Evolutionary conservation across 2,888 invertebrate genomes (phyloP).

Genomic region (Spilosoma lubricipeda): DNA sequence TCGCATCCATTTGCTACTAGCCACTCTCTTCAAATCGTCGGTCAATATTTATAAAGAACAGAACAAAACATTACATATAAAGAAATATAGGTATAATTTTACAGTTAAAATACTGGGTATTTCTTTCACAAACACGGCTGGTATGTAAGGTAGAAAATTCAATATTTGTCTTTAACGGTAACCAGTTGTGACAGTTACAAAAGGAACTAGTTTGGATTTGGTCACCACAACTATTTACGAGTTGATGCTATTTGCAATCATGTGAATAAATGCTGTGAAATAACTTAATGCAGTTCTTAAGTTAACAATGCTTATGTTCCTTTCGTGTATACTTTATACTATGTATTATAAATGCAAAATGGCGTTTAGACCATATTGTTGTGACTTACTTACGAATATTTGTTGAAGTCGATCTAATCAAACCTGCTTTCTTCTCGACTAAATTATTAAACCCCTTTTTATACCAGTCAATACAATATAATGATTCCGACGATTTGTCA

Average conservation of each 20-base stretch:
- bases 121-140: background rate
- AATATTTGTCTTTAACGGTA: background rate
- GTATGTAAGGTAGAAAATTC: background rate
- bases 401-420: too few species aligned
- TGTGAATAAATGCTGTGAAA: conserved; percentile 14
- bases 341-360: background rate
- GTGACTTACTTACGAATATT: background rate
- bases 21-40: too few species aligned
- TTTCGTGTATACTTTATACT: background rate
- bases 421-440: too few species aligned
- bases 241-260: too few species aligned
- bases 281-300: conserved; percentile 5
- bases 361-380: background rate
- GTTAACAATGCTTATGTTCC: conserved; percentile 6
- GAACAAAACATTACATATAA: too few species aligned
- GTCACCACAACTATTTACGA: conserved; percentile 18
- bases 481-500: background rate
- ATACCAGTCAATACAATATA: background rate
- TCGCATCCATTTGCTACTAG: too few species aligned
- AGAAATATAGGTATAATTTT: background rate
- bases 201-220: conserved; percentile 10
- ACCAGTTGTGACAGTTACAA: background rate
- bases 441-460: background rate
- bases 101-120: background rate
- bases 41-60: too few species aligned